A percentile compares a stretch with the other conserved stretches of the same genome.
Conservation (phyloP, 1,140 invertebrate genomes). For the Phymastichus coffea region DNA sequence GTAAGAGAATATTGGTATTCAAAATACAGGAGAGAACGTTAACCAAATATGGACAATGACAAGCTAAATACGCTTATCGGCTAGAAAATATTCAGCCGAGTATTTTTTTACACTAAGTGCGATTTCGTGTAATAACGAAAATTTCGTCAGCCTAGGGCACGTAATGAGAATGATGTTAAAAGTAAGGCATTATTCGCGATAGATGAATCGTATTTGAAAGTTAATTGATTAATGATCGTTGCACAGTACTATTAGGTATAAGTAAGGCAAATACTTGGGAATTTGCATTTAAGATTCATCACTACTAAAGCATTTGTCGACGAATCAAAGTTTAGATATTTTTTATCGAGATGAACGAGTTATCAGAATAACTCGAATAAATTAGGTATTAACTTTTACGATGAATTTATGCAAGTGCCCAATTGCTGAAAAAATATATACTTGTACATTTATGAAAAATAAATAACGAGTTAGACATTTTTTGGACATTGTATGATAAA, state of each 20-base stretch:
- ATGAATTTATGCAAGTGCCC: slow-evolving; percentile 2
- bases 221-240: slow-evolving; percentile 3
- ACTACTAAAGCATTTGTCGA: too few relatives aligned
- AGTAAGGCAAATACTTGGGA: neutral
- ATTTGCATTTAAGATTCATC: neutral
- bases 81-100: slow-evolving; percentile 39
- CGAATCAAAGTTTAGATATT: too few relatives aligned
- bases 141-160: slow-evolving; percentile 4
- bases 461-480: slow-evolving; percentile 1
- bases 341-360: too few relatives aligned
- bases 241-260: neutral
- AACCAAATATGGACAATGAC: slow-evolving; percentile 40
- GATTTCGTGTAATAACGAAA: slow-evolving; percentile 38
- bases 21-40: slow-evolving; percentile 23
- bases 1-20: slow-evolving; percentile 20
- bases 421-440: slow-evolving; percentile 1
- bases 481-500: slow-evolving; percentile 5
- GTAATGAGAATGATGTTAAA: slow-evolving; percentile 6
- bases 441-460: slow-evolving; percentile 1
- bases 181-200: slow-evolving; percentile 2
- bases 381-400: too few relatives aligned
- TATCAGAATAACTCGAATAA: too few relatives aligned
- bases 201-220: slow-evolving; percentile 16
- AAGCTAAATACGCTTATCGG: slow-evolving; percentile 51
- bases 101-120: slow-evolving; percentile 47